A percentile compares a stretch with the other conserved stretches of the same genome.
These are phyloP conservation scores for Sycophaga agraensis DNA, from an alignment of 1,140 invertebrate genomes.

Conservation along the genomic window DNA sequence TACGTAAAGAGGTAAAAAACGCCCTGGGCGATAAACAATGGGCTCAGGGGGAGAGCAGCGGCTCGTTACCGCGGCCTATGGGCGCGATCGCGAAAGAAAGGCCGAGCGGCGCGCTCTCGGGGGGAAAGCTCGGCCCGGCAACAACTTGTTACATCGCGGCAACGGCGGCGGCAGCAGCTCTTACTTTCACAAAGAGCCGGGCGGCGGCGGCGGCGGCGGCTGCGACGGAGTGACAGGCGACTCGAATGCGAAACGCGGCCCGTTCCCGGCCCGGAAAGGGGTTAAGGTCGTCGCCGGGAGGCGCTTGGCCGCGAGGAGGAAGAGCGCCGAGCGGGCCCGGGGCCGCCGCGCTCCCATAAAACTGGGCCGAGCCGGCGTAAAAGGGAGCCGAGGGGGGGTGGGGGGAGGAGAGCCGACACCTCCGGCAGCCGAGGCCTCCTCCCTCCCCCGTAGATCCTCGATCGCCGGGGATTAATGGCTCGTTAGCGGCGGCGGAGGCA, in stretches of 20 bases:
- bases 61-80: no score
- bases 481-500: neutral
- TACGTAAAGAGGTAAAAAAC: no score
- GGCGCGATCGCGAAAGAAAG: no score
- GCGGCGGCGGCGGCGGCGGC: no score
- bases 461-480: constrained; percentile 11
- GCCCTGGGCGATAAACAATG: no score
- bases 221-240: neutral
- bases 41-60: no score
- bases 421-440: neutral
- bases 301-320: neutral
- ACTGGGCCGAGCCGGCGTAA: neutral
- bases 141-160: no score
- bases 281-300: neutral
- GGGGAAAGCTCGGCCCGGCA: no score
- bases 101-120: no score
- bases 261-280: neutral
- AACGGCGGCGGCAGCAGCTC: no score
- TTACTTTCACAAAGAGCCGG: no score
- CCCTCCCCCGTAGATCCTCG: constrained; percentile 1
- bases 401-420: no score
- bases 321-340: neutral
- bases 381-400: neutral
- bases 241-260: neutral
- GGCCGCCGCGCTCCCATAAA: neutral